Conservation (phyloP, 2,113 vertebrate species). For the Dasyornis broadbenti region DNA sequence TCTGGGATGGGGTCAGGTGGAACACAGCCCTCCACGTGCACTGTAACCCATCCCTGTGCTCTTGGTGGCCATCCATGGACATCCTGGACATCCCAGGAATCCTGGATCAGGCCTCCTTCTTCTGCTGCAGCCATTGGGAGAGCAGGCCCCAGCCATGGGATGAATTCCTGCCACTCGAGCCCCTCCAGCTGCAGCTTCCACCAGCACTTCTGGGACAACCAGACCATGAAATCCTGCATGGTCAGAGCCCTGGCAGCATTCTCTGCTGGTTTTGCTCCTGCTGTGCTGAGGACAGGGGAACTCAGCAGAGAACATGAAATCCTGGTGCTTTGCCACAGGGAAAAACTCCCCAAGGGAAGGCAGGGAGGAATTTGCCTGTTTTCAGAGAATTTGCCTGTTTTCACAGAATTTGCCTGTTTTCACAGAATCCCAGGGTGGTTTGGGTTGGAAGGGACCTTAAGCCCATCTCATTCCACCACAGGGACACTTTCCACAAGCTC, state of each 20-base stretch:
- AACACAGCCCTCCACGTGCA: background rate
- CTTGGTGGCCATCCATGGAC: accelerated
- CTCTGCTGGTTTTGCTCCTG: accelerated
- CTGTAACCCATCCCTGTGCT: accelerated
- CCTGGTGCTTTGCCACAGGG: background rate
- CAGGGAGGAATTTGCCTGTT: background rate
- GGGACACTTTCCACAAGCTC: background rate
- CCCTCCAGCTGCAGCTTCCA: background rate
- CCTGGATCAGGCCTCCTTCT: background rate
- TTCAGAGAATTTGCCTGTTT: too few relatives aligned
- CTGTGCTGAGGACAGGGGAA: background rate
- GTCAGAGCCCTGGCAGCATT: background rate
- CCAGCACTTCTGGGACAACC: background rate
- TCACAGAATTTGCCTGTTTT: background rate
- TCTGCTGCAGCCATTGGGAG: background rate
- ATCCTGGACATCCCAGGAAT: too few relatives aligned
- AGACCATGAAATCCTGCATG: background rate
- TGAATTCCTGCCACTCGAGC: accelerated
- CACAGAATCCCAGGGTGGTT: background rate
- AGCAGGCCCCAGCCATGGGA: background rate
- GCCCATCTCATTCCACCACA: background rate
- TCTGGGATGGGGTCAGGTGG: background rate
- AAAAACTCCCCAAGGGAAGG: background rate
- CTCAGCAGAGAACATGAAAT: accelerated
- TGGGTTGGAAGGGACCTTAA: background rate